Conservation (phyloP, 2,797 vertebrate species). For the Helarctos malayanus region DNA sequence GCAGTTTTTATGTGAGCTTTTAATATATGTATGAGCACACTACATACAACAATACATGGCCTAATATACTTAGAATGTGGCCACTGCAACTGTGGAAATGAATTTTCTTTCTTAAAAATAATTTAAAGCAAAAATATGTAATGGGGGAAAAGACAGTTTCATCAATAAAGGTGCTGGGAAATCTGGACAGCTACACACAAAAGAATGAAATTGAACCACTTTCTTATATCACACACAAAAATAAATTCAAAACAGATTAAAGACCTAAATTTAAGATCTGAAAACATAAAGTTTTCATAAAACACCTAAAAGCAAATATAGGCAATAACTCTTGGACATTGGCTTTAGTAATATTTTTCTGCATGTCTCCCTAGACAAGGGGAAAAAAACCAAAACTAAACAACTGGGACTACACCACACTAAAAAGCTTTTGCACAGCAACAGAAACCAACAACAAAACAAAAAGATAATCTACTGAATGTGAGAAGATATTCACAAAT, state of each 20-base stretch:
- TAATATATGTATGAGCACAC: not conserved
- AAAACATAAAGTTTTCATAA: not conserved
- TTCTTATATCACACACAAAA: not conserved
- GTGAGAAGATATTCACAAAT: not conserved
- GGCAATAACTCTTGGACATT: not conserved
- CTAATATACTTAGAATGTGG: not conserved
- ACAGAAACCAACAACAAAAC: not conserved
- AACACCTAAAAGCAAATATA: not conserved
- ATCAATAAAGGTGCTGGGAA: not conserved
- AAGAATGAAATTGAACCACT: not conserved
- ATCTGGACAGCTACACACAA: not conserved
- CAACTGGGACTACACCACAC: not conserved
- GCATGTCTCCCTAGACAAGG: not conserved
- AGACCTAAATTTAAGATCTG: not conserved
- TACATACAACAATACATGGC: not conserved
- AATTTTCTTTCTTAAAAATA: not conserved
- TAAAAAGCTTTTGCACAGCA: not conserved
- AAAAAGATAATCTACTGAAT: not conserved
- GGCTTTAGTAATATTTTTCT: not conserved
- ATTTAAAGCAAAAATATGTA: not conserved
- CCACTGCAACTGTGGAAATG: not conserved
- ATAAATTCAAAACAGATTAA: not conserved
- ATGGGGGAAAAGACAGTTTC: not conserved
- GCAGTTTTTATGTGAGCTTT: slow-evolving; percentile 29
- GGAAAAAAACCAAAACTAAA: not conserved